Base-by-base conservation (phyloP, 1,140 invertebrate species). In the Eurosta solidaginis region DNA sequence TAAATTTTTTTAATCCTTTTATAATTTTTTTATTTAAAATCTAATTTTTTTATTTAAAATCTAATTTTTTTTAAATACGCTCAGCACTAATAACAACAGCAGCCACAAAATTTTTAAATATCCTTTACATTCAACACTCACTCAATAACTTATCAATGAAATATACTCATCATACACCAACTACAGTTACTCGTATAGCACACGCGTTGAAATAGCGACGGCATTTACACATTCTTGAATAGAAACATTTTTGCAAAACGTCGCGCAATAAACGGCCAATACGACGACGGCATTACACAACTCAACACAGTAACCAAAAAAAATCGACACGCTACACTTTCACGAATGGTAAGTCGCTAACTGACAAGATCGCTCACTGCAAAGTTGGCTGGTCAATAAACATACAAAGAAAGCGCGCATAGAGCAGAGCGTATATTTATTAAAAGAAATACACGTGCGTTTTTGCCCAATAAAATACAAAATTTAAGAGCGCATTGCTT, bases 291-390 rank as follows among this genome's bases (percentile, higher is more conserved):
- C 59, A 68, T 10, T 36, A 20, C 59, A 68, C 59, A 33, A 68
- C 33, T 40, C 59, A 42, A 68, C 17, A 68, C 59, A 68, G 59
- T 33, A 68, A 68, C 59, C n/a, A n/a, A 68, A 68, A 68, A 68
- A 68, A 68, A 22, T 68, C 33, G n/a, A 63, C 29, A 68, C 59
- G n/a, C 59, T 68, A 17, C 40, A 68, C 59, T 68, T 33, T 68
- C 59, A 68, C 59, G 33, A 33, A 40, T 40, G 59, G 17, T 68
- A 33, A 17, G 59, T 68, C 59, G 27, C 59, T 68, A 33, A 68
- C 59, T 68, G 59, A 40, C 59, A 68, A 40, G 59, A 68, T 68
- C 59, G 59, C 59, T 68, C 59, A 68, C 59, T n/a, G n/a, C 33
- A 68, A 40, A 68, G n/a, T 47, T 47, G 45, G 12, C n/a, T 68